Conservation (phyloP, 1,140 invertebrate species). For the Olivierus martensii region DNA sequence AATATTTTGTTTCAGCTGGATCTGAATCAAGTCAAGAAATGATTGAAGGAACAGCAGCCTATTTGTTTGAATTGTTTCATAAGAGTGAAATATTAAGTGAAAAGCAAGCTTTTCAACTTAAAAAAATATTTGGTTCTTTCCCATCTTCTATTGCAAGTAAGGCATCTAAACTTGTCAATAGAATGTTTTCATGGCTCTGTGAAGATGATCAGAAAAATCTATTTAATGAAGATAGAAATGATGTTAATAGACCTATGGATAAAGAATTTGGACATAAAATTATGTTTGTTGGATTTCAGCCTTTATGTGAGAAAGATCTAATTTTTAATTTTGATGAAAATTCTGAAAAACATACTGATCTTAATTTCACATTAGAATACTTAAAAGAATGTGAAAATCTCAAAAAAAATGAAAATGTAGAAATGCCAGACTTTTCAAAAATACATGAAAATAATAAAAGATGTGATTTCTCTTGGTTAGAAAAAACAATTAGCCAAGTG, state of each 20-base stretch:
- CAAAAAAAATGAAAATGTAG: background rate
- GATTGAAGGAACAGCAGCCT: slow-evolving; percentile 45
- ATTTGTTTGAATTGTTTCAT: slow-evolving; percentile 44
- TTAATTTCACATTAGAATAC: slow-evolving; percentile 9
- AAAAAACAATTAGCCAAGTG: slow-evolving; percentile 13
- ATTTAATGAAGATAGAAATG: background rate
- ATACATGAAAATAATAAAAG: background rate
- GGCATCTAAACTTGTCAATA: slow-evolving; percentile 25
- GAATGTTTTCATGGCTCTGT: slow-evolving; percentile 15
- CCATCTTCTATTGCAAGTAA: slow-evolving; percentile 19
- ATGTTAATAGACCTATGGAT: background rate
- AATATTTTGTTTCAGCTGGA: slow-evolving; percentile 17
- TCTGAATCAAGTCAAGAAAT: slow-evolving; percentile 38
- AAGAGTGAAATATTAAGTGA: slow-evolving; percentile 41
- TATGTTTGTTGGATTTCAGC: slow-evolving; percentile 7
- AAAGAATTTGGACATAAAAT: slow-evolving; percentile 25
- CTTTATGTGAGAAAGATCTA: slow-evolving; percentile 5
- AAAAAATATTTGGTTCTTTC: slow-evolving; percentile 3
- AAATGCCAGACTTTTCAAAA: too few relatives aligned
- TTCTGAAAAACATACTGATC: background rate
- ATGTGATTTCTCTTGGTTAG: slow-evolving; percentile 13
- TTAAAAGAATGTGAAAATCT: background rate
- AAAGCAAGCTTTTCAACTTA: slow-evolving; percentile 20
- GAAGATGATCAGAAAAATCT: background rate
- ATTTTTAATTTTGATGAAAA: slow-evolving; percentile 1